Evolutionary conservation across 2,888 invertebrate species (phyloP).

Genomic region (Leucophora obtusa): DNA sequence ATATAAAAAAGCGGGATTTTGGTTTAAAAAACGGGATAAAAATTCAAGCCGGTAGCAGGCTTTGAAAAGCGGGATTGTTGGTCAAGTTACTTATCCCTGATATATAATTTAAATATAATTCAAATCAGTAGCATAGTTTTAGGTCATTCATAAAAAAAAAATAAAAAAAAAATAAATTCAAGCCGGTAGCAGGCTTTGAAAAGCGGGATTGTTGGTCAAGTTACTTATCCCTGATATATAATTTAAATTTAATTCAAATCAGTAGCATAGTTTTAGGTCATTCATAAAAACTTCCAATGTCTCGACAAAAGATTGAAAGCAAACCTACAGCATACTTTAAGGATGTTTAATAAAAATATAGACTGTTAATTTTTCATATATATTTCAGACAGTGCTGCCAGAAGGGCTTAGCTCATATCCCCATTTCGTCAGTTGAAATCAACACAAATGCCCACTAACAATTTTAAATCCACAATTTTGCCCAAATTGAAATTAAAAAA

Average conservation of each 20-base stretch:
- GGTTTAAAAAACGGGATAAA: no score
- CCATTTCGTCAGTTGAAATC: no score
- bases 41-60: no score
- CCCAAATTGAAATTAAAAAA: no score
- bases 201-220: no score
- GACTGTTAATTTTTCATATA: constrained; percentile 19
- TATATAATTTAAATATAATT: not conserved
- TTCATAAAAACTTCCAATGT: constrained; percentile 12
- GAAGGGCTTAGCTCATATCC: no score
- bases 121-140: not conserved
- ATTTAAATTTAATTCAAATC: not conserved
- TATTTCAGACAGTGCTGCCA: constrained; percentile 12
- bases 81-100: not conserved
- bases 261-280: not conserved
- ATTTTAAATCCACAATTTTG: no score
- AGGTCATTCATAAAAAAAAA: not conserved
- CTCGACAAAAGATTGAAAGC: constrained; percentile 20
- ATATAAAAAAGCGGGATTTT: no score
- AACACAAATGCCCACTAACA: no score
- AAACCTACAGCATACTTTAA: constrained; percentile 50
- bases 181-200: no score
- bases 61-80: no score
- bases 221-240: not conserved
- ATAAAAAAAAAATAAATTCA: no score
- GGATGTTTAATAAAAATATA: constrained; percentile 11